Evolutionary conservation across 2,888 invertebrate species (phyloP).

Genomic region (Ormyrus labotus): DNA sequence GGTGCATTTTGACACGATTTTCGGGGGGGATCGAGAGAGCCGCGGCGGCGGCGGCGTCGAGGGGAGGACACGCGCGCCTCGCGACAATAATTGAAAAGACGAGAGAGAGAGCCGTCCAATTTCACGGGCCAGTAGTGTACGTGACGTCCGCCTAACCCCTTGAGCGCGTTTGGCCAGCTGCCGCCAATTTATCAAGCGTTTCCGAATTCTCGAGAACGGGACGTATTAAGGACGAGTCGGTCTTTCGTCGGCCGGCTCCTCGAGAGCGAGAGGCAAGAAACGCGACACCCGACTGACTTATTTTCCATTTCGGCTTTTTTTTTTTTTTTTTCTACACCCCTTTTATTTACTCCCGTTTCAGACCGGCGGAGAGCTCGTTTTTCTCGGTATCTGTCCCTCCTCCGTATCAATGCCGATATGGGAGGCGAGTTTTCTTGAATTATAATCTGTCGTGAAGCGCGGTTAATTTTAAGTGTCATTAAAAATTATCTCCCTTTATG

Average conservation of each 20-base stretch:
- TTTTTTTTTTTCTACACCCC: not conserved
- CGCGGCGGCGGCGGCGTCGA: not conserved
- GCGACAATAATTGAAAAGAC: conserved; percentile 36
- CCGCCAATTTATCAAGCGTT: conserved; percentile 62
- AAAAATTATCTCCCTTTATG: no score
- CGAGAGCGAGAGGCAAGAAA: not conserved
- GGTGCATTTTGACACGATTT: conserved; percentile 1
- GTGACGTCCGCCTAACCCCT: conserved; percentile 36
- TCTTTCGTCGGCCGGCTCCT: conserved; percentile 10
- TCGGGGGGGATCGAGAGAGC: not conserved
- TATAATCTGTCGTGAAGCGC: no score
- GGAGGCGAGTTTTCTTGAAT: no score
- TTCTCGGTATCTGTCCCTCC: conserved; percentile 4
- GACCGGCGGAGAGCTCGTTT: conserved; percentile 38
- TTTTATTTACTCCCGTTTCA: not conserved
- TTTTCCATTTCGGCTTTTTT: not conserved
- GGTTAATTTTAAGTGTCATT: no score
- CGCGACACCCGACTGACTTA: not conserved
- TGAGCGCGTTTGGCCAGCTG: conserved; percentile 61
- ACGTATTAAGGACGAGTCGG: not conserved
- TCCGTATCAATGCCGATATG: no score
- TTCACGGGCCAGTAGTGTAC: conserved; percentile 13
- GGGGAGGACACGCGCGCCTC: not conserved
- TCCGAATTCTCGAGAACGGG: conserved; percentile 2
- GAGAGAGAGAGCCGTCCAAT: conserved; percentile 14